phyloP scores from a whole-genome alignment of 2,888 invertebrate genomes.

The Ochropacha duplaris region DNA sequence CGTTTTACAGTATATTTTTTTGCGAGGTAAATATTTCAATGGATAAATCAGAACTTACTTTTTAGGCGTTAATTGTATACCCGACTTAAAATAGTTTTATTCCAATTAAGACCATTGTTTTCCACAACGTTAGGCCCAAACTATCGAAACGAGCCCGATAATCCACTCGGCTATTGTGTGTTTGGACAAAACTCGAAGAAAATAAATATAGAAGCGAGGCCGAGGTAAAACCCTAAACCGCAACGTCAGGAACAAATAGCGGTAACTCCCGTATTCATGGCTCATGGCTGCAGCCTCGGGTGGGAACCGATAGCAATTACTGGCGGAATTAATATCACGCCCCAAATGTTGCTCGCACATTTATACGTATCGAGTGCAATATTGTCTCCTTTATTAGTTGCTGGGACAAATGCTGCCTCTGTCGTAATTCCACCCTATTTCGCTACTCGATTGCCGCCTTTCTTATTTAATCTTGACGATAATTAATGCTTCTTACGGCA shows the following conservation, averaged over 20 bases:
- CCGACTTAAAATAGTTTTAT: conserved; percentile 46
- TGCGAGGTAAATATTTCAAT: background rate
- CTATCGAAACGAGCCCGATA: conserved; percentile 62
- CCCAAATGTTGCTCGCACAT: conserved; percentile 81
- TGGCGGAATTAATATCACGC: conserved; percentile 81
- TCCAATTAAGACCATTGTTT: conserved; percentile 55
- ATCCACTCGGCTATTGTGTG: conserved; percentile 64
- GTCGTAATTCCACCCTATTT: conserved; percentile 72
- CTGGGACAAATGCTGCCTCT: conserved; percentile 74
- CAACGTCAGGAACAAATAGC: conserved; percentile 82
- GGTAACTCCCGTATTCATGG: conserved; percentile 82
- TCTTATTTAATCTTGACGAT: conserved; percentile 76
- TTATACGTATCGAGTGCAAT: conserved; percentile 83
- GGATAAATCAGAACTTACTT: background rate
- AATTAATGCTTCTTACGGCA: conserved; percentile 69
- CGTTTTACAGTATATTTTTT: background rate
- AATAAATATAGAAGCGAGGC: conserved; percentile 74
- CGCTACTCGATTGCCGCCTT: conserved; percentile 67
- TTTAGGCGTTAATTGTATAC: conserved; percentile 39
- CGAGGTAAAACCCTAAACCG: conserved; percentile 78
- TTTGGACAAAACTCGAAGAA: conserved; percentile 76
- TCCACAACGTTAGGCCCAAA: conserved; percentile 44
- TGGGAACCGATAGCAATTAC: conserved; percentile 82
- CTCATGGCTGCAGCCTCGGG: conserved; percentile 77
- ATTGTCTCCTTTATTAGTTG: conserved; percentile 83